A percentile compares a stretch with the other conserved stretches of the same genome.
These are phyloP conservation scores for Syritta pipiens DNA, from an alignment of 2,888 invertebrate genomes.

Conservation along the genomic window DNA sequence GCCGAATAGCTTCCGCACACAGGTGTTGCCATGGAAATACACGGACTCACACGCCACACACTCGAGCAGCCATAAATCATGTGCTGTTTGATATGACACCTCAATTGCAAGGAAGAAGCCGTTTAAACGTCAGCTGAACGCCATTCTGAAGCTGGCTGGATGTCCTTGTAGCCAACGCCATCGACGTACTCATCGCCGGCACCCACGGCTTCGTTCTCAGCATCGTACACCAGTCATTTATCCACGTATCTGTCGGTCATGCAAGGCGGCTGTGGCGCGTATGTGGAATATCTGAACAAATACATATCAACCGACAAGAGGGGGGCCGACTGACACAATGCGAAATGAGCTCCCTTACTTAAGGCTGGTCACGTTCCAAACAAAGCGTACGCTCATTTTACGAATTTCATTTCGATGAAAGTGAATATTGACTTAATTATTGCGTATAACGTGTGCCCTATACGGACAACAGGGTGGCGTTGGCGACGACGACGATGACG, in stretches of 20 bases:
- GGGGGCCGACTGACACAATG: conserved; percentile 62
- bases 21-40: background rate
- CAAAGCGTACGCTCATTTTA: conserved; percentile 64
- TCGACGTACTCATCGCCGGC: background rate
- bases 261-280: conserved; percentile 29
- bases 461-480: background rate
- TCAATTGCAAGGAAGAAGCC: conserved; percentile 33
- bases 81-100: conserved; percentile 51
- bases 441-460: conserved; percentile 36
- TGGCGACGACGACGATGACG: background rate
- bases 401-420: conserved; percentile 69
- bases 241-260: conserved; percentile 45
- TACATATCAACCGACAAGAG: conserved; percentile 17
- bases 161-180: background rate
- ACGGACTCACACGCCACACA: conserved; percentile 2
- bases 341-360: conserved; percentile 64
- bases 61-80: conserved; percentile 40
- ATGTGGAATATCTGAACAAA: conserved; percentile 57
- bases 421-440: conserved; percentile 69
- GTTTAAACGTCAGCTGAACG: conserved; percentile 8
- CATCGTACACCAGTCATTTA: conserved; percentile 29
- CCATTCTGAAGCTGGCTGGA: too few relatives aligned
- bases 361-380: conserved; percentile 66
- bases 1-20: background rate
- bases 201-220: conserved; percentile 15